phyloP scores from a whole-genome alignment of 2,888 invertebrate genomes.

The Aleiodes alternator region DNA sequence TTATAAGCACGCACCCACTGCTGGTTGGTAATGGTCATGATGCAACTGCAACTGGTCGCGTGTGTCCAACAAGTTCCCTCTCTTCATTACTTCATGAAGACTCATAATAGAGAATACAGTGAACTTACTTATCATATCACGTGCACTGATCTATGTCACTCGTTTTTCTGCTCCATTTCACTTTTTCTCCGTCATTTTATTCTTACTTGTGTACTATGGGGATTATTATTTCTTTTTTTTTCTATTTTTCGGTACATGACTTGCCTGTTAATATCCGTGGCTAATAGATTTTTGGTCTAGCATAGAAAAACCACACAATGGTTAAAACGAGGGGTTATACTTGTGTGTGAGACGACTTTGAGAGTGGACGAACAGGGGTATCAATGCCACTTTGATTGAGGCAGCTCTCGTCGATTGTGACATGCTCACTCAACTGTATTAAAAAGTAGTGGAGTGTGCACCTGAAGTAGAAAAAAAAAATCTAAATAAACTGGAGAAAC shows the following conservation, averaged over 20 bases:
- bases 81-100: slow-evolving; percentile 18
- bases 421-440: slow-evolving; percentile 72
- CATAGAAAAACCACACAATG: slow-evolving; percentile 57
- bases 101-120: slow-evolving; percentile 3
- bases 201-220: not conserved
- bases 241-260: slow-evolving; percentile 48
- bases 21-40: not conserved
- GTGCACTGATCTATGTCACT: not conserved
- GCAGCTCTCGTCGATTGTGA: slow-evolving; percentile 71
- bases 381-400: slow-evolving; percentile 74
- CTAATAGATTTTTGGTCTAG: slow-evolving; percentile 72
- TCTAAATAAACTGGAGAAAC: slow-evolving; percentile 47
- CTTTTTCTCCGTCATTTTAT: not conserved
- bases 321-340: slow-evolving; percentile 58
- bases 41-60: slow-evolving; percentile 33
- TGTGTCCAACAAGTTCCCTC: slow-evolving; percentile 18
- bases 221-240: slow-evolving; percentile 25
- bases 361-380: slow-evolving; percentile 61
- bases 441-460: slow-evolving; percentile 61
- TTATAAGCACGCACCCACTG: slow-evolving; percentile 3
- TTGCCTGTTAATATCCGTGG: slow-evolving; percentile 57
- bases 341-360: slow-evolving; percentile 49
- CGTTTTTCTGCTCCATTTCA: not conserved
- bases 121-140: not conserved
- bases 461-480: not conserved